A percentile compares a stretch with the other conserved stretches of the same genome.
Evolutionary conservation across 2,888 invertebrate genomes (phyloP).

Genomic region (Acronicta aceris): DNA sequence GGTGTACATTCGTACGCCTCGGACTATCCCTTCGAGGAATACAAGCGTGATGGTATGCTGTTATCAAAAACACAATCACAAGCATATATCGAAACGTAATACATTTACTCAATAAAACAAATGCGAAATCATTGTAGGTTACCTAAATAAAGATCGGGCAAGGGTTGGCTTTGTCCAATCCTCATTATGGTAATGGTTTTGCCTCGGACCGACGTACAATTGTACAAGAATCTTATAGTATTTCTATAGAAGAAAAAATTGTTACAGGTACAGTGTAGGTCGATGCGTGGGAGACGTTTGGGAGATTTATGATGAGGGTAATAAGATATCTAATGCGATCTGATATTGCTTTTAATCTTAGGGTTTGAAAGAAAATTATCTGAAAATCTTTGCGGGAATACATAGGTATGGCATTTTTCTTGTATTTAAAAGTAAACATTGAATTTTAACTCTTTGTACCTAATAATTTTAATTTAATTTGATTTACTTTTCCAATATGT

Average conservation of each 20-base stretch:
- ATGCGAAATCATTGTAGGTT: conserved; percentile 6
- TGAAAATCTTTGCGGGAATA: neutral
- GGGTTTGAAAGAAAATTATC: neutral
- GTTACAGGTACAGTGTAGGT: neutral
- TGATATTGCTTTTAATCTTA: neutral
- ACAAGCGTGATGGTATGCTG: too few relatives aligned
- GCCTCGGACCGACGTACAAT: conserved; percentile 11
- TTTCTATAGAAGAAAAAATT: neutral
- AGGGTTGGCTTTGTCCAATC: conserved; percentile 11
- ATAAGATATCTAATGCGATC: neutral
- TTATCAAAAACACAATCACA: too few relatives aligned
- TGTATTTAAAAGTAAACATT: too few relatives aligned
- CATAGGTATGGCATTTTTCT: too few relatives aligned
- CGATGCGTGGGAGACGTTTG: neutral
- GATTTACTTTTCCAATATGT: too few relatives aligned
- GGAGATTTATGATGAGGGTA: neutral
- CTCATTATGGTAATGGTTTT: conserved; percentile 24
- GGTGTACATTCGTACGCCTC: too few relatives aligned
- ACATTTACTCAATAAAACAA: conserved; percentile 5
- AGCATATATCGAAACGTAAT: too few relatives aligned
- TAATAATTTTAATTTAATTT: too few relatives aligned
- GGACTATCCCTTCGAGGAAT: too few relatives aligned
- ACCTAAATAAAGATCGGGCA: neutral
- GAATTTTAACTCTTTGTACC: too few relatives aligned
- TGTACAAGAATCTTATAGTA: neutral